A percentile compares a stretch with the other conserved stretches of the same genome.
Conservation (phyloP, 1,140 invertebrate genomes). For the Penaeus vannamei region DNA sequence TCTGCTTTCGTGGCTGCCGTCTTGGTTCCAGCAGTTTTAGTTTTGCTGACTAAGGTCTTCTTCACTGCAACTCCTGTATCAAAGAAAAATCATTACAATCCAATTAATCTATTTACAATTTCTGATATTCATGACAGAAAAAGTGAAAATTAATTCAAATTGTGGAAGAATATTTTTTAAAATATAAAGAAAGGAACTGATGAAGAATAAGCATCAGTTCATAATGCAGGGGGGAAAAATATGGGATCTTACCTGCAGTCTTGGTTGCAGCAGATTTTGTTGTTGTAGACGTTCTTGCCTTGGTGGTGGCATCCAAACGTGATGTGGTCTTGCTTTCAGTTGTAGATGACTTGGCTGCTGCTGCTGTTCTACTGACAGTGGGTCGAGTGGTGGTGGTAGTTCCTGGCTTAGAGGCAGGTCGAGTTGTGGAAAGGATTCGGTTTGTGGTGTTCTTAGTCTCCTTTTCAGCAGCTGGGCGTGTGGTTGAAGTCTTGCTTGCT, state of each 20-base stretch:
- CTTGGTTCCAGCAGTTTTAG: conserved; percentile 26
- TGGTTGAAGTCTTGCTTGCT: conserved; percentile 15
- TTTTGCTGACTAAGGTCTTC: conserved; percentile 45
- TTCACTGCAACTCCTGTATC: conserved; percentile 40
- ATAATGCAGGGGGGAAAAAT: background rate
- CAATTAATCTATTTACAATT: background rate
- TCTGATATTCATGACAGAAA: background rate
- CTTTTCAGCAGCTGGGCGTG: conserved; percentile 43
- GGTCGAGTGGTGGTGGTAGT: too few species aligned
- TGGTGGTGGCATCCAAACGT: conserved; percentile 40
- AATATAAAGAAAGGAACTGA: background rate
- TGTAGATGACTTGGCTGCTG: too few species aligned
- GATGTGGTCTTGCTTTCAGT: conserved; percentile 12
- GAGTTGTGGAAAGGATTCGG: conserved; percentile 38
- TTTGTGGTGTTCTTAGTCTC: conserved; percentile 62
- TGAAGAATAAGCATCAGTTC: too few species aligned
- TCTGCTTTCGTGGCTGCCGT: conserved; percentile 27
- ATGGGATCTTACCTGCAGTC: conserved; percentile 48
- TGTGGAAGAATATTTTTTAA: background rate
- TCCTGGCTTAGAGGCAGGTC: background rate
- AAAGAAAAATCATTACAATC: conserved; percentile 2
- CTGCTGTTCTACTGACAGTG: too few species aligned
- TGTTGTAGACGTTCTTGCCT: conserved; percentile 32
- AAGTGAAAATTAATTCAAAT: background rate
- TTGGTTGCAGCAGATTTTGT: conserved; percentile 45